phyloP scores from a whole-genome alignment of 2,113 vertebrate species.

The Periophthalmus modestus region DNA sequence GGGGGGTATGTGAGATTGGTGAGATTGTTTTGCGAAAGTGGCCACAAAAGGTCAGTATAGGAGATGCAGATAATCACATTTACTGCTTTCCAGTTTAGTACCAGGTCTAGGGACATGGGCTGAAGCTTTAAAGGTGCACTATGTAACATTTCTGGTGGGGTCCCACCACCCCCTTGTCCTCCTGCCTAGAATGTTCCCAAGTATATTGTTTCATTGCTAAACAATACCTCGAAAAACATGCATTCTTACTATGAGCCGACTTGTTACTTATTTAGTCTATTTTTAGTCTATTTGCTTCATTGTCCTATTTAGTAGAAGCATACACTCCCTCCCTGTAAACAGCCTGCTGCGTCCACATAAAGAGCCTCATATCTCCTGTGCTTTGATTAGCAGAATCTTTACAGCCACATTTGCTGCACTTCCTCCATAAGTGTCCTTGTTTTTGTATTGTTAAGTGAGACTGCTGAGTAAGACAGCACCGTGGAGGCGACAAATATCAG shows the following conservation, averaged over 20 bases:
- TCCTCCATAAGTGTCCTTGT: slow-evolving; percentile 41
- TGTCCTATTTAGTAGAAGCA: background rate
- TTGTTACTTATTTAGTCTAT: background rate
- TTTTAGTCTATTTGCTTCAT: background rate
- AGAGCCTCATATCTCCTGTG: slow-evolving; percentile 34
- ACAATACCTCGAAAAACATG: too few species aligned
- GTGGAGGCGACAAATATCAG: slow-evolving; percentile 37
- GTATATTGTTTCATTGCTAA: too few species aligned
- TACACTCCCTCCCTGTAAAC: background rate
- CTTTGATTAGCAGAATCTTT: slow-evolving; percentile 54
- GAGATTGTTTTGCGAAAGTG: too few species aligned
- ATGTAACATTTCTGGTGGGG: too few species aligned
- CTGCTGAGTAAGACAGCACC: slow-evolving; percentile 51
- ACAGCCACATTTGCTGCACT: slow-evolving; percentile 26
- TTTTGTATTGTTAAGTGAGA: slow-evolving; percentile 42
- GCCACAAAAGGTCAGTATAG: too few species aligned
- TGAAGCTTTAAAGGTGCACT: background rate
- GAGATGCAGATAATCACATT: too few species aligned
- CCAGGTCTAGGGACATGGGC: background rate
- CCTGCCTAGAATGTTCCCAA: too few species aligned
- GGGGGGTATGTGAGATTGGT: too few species aligned
- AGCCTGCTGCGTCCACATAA: slow-evolving; percentile 35
- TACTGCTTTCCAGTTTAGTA: too few species aligned
- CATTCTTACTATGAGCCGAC: too few species aligned
- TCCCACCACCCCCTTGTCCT: too few species aligned